Conservation (phyloP, 2,797 vertebrate genomes). For the Lacerta agilis region DNA sequence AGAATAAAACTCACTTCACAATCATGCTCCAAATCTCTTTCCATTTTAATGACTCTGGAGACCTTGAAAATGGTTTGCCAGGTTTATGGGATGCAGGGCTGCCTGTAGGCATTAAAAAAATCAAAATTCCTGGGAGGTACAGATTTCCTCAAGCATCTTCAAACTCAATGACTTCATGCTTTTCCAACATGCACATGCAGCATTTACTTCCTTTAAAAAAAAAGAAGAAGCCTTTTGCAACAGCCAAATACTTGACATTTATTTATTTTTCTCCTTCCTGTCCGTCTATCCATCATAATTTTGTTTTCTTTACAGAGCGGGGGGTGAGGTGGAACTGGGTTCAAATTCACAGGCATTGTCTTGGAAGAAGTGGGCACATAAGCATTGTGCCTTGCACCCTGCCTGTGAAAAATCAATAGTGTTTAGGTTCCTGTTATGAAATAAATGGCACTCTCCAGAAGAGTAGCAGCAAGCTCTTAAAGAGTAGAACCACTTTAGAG, state of each 20-base stretch:
- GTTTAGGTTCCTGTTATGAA: not conserved
- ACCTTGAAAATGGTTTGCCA: not conserved
- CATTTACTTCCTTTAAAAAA: not conserved
- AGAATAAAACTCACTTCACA: not conserved
- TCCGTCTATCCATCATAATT: not conserved
- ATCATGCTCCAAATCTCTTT: not conserved
- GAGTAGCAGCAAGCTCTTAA: not conserved
- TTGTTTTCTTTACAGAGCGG: not conserved
- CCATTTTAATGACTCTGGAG: constrained; percentile 5
- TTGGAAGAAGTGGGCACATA: not conserved
- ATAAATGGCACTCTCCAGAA: not conserved
- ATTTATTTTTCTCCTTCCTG: too few relatives aligned
- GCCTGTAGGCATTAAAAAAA: not conserved
- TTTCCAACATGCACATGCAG: not conserved
- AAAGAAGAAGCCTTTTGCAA: not conserved
- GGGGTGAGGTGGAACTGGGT: not conserved
- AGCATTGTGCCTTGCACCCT: not conserved
- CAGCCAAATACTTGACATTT: constrained; percentile 9
- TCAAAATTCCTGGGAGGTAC: not conserved
- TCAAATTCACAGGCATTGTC: not conserved
- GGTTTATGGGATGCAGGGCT: not conserved
- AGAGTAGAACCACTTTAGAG: not conserved
- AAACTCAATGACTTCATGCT: not conserved
- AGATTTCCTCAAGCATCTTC: not conserved
- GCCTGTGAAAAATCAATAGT: not conserved